Base-by-base conservation (phyloP, 2,888 invertebrate species). In the Dasysyrphus tricinctus region DNA sequence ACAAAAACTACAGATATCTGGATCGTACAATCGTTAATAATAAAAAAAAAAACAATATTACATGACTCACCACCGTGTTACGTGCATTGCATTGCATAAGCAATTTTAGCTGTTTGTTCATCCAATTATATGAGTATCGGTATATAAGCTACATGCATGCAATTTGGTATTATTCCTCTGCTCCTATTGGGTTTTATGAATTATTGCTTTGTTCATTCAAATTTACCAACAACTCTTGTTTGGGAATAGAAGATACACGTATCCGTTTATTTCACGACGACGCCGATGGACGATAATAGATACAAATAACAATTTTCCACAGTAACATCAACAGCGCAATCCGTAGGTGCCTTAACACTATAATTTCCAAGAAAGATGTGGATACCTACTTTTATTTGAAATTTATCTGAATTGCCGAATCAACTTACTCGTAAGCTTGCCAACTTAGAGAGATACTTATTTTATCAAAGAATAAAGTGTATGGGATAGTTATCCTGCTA, bases 31-130 rank as follows among this genome's bases (percentile, higher is more conserved):
- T 69, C 79, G 47, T 56, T 69, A 42, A 4, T 24, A 49, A 44
- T 49, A 73, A 51, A 49, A 54, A 65, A 61, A 24, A 51, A 70
- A 57, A 57, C 37, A 7, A 29, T 16, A 54, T 39, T 59, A 47
- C 54, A 76, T 80, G 80, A 78, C 83, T 83, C 77, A 85, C 51
- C 59, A 54, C 12, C 67, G 37, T 59, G 49, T 74, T 74, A 80
- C 74, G 80, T 77, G 69, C 49, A 70, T 74, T 85, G 74, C 85
- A 80, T 80, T 80, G 77, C 80, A 77, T 78, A 85, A 81, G 61
- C 69, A 61, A 42, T 51, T 39, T 54, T 47, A 16, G 69, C 69
- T 16, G 80, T 74, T 85, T 77, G 80, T 80, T 74, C 77, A 80
- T 85, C 73, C 74, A 85, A 80, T 74, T 85, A 77, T 63, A 67